A percentile compares a stretch with the other conserved stretches of the same genome.
Evolutionary conservation across 1,140 invertebrate species (phyloP).

Genomic region (Ptiloglossa arizonensis): DNA sequence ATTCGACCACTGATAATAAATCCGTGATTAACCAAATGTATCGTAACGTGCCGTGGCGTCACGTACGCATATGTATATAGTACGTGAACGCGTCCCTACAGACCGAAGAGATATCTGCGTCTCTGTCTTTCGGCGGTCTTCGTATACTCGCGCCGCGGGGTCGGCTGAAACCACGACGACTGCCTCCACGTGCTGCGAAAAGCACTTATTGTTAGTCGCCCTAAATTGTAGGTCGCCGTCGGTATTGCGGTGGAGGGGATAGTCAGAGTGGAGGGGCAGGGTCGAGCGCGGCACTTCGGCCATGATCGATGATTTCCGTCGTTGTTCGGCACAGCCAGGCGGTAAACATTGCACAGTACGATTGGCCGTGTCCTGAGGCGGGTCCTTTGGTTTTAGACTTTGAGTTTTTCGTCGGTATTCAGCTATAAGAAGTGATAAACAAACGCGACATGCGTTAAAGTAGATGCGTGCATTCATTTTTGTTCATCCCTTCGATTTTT

Average conservation of each 20-base stretch:
- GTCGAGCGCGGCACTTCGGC: slow-evolving; percentile 66
- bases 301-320: slow-evolving; percentile 70
- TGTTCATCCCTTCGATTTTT: not conserved
- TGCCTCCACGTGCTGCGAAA: slow-evolving; percentile 78
- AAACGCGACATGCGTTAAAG: slow-evolving; percentile 26
- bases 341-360: slow-evolving; percentile 80
- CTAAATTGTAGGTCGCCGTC: slow-evolving; percentile 79
- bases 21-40: slow-evolving; percentile 29
- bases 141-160: slow-evolving; percentile 68
- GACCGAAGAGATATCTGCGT: slow-evolving; percentile 19
- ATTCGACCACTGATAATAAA: slow-evolving; percentile 14
- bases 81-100: slow-evolving; percentile 24
- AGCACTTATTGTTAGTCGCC: slow-evolving; percentile 67
- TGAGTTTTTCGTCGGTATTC: slow-evolving; percentile 35
- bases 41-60: slow-evolving; percentile 15
- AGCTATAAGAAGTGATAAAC: slow-evolving; percentile 38
- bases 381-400: slow-evolving; percentile 75
- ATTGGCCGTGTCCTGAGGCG: slow-evolving; percentile 77
- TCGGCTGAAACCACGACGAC: slow-evolving; percentile 73
- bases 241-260: slow-evolving; percentile 30
- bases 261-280: slow-evolving; percentile 23
- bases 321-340: slow-evolving; percentile 72
- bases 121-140: slow-evolving; percentile 8
- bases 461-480: not conserved
- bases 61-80: slow-evolving; percentile 31